Percentiles rank a stretch among this genome's conserved stretches.
Evolutionary conservation across 2,113 vertebrate species (phyloP).

Genomic region (Lanius ludovicianus): DNA sequence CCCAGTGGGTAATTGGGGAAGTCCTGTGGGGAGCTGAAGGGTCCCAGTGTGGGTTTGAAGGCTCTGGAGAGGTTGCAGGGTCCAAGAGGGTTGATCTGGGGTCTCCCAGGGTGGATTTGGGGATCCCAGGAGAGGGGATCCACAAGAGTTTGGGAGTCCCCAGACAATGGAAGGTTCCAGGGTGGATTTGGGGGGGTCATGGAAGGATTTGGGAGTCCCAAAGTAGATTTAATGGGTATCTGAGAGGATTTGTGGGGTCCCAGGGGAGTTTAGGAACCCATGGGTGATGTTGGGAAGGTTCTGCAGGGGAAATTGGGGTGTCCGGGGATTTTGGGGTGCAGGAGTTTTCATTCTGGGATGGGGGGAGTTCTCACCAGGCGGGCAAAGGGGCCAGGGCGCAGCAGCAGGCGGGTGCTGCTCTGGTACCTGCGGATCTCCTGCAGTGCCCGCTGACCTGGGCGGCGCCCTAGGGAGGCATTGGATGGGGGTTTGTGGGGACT

Average conservation of each 20-base stretch:
- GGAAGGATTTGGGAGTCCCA: not conserved
- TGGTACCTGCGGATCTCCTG: not conserved
- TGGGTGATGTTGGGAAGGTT: not conserved
- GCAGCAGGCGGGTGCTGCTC: not conserved
- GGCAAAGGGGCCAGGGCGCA: not conserved
- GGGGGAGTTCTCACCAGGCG: not conserved
- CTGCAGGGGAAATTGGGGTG: not conserved
- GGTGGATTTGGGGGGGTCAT: not conserved
- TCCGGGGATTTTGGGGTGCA: not conserved
- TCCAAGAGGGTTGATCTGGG: not conserved
- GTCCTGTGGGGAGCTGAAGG: not conserved
- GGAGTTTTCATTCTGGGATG: not conserved
- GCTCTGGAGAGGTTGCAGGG: not conserved
- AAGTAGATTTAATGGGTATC: not conserved
- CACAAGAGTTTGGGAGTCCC: not conserved
- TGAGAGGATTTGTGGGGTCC: not conserved
- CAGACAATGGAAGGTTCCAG: not conserved
- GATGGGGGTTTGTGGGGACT: not conserved
- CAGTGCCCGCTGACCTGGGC: not conserved
- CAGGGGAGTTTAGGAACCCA: not conserved
- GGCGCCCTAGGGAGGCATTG: not conserved
- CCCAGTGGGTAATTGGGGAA: not conserved
- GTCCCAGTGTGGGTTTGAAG: not conserved
- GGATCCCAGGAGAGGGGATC: no score
- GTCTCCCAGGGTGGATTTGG: not conserved